These are phyloP conservation scores for Gallinago jamesoni DNA, from an alignment of 2,113 vertebrate species.

Conservation along the genomic window DNA sequence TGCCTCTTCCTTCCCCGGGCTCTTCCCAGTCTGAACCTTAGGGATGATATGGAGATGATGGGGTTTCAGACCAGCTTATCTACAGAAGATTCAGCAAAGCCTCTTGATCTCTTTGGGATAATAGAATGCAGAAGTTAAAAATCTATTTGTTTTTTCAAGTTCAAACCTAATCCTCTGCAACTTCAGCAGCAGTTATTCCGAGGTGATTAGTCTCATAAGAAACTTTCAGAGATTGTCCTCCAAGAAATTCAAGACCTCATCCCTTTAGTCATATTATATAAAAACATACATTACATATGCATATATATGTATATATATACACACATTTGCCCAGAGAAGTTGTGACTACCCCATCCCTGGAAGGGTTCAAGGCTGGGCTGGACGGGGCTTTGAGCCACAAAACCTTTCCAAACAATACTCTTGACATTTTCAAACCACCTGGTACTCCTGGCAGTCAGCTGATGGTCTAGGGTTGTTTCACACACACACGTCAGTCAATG, in stretches of 20 bases:
- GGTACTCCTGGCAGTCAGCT: not conserved
- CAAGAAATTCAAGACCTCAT: not conserved
- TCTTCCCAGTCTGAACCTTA: constrained; percentile 37
- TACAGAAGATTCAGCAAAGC: constrained; percentile 55
- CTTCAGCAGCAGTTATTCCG: constrained; percentile 33
- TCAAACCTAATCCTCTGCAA: constrained; percentile 6
- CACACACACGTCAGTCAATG: not conserved
- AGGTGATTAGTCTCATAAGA: not conserved
- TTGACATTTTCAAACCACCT: not conserved
- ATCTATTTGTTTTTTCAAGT: constrained; percentile 35
- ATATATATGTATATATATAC: not conserved
- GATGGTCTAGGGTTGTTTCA: not conserved
- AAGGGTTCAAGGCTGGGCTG: not conserved
- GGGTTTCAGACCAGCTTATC: constrained; percentile 50
- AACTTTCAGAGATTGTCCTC: not conserved
- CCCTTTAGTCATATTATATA: not conserved
- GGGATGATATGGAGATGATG: constrained; percentile 48
- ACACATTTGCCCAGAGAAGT: not conserved
- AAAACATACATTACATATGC: not conserved
- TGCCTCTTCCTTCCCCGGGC: not conserved
- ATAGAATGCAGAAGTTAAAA: constrained; percentile 11
- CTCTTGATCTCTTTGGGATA: constrained; percentile 33
- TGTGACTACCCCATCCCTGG: not conserved
- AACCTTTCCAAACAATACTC: not conserved
- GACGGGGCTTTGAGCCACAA: not conserved